Evolutionary conservation across 2,113 vertebrate genomes (phyloP).

Genomic region (Canis aureus): DNA sequence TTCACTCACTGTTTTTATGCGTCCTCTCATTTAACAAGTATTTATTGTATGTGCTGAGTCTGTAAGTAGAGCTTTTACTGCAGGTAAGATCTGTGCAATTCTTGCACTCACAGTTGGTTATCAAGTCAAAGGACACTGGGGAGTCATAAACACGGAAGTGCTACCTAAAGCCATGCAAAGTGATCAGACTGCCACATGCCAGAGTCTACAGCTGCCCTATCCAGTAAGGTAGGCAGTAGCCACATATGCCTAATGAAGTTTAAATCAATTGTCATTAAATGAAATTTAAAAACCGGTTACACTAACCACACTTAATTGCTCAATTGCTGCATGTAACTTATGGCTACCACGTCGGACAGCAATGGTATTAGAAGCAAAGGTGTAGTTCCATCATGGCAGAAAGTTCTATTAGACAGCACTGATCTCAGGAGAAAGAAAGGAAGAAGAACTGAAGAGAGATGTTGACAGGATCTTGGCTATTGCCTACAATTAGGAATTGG

Average conservation of each 20-base stretch:
- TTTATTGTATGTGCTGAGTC: neutral
- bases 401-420: neutral
- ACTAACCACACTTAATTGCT: neutral
- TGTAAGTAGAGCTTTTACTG: neutral
- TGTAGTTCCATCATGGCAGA: neutral
- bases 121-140: neutral
- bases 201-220: neutral
- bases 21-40: neutral
- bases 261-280: conserved; percentile 42
- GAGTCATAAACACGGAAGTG: neutral
- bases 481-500: neutral
- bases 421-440: neutral
- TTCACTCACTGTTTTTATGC: neutral
- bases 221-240: neutral
- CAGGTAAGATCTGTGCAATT: neutral
- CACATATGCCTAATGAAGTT: neutral
- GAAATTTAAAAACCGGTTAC: neutral
- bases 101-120: neutral
- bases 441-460: neutral
- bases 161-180: neutral
- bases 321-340: neutral
- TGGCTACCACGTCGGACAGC: neutral
- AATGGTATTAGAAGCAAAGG: neutral
- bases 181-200: neutral
- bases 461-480: neutral